phyloP scores from a whole-genome alignment of 2,888 invertebrate species.

The Chouioia cunea region DNA sequence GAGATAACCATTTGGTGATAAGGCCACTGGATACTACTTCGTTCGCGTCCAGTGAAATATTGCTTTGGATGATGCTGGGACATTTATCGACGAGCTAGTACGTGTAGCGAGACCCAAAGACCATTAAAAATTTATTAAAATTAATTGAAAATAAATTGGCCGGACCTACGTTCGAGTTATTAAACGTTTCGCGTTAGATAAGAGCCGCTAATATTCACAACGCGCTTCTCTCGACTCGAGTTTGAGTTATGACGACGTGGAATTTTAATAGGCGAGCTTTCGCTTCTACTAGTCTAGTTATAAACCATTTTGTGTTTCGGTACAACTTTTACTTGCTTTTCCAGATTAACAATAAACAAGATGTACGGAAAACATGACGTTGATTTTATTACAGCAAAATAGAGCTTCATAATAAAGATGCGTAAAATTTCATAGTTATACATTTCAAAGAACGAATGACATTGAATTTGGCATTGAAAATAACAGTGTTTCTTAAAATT shows the following conservation, averaged over 20 bases:
- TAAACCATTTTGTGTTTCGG: too few relatives aligned
- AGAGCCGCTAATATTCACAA: not conserved
- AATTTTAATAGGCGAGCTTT: not conserved
- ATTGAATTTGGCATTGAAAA: too few relatives aligned
- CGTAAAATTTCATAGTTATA: too few relatives aligned
- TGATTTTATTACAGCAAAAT: too few relatives aligned
- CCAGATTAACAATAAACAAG: too few relatives aligned
- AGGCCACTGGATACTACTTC: not conserved
- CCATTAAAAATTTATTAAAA: conserved; percentile 32
- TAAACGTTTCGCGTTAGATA: conserved; percentile 9
- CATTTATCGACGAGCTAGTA: conserved; percentile 17
- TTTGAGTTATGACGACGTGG: not conserved
- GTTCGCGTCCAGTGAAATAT: conserved; percentile 12
- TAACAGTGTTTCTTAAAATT: too few relatives aligned
- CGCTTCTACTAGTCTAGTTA: too few relatives aligned
- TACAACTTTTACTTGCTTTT: too few relatives aligned
- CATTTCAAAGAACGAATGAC: too few relatives aligned
- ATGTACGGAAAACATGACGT: too few relatives aligned
- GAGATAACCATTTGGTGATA: not conserved
- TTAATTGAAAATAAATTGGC: conserved; percentile 27
- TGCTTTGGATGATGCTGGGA: conserved; percentile 3
- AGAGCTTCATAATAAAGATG: too few relatives aligned
- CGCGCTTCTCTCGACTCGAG: not conserved
- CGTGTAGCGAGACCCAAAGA: not conserved
- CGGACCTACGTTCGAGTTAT: conserved; percentile 5